Percentiles rank a stretch among this genome's conserved stretches.
phyloP scores from a whole-genome alignment of 2,113 vertebrate genomes.

The Macaca mulatta region DNA sequence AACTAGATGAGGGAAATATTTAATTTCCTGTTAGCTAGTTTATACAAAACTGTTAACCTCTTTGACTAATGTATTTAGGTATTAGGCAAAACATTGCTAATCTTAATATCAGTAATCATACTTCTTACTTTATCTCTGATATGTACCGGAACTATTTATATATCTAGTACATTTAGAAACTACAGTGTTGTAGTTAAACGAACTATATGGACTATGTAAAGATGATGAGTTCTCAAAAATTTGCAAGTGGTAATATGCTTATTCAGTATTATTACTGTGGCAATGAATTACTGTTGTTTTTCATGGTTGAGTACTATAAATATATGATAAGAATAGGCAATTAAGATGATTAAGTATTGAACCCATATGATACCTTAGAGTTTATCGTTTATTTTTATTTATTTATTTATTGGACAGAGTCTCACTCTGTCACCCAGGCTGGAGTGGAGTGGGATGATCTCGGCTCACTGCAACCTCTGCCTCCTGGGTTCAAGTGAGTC shows the following conservation, averaged over 20 bases:
- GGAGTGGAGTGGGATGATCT: too few relatives aligned
- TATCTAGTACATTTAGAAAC: background rate
- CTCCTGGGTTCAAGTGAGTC: too few relatives aligned
- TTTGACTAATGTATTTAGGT: conserved; percentile 23
- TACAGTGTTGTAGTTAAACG: background rate
- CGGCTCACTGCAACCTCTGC: too few relatives aligned
- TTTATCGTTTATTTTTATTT: conserved; percentile 4
- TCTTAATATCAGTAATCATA: background rate
- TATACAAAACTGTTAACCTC: background rate
- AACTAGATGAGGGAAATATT: background rate
- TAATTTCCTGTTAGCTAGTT: conserved; percentile 30
- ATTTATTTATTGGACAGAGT: too few relatives aligned
- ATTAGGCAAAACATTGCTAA: conserved; percentile 16
- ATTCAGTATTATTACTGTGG: background rate
- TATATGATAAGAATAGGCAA: background rate
- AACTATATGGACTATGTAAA: background rate
- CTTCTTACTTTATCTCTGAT: background rate
- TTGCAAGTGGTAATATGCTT: background rate
- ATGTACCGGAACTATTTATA: background rate
- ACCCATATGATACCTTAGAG: background rate
- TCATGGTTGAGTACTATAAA: background rate
- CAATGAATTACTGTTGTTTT: background rate
- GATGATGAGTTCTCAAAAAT: conserved; percentile 20
- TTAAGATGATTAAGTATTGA: conserved; percentile 11
- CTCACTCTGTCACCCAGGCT: too few relatives aligned